A percentile compares a stretch with the other conserved stretches of the same genome.
Conservation (phyloP, 2,797 vertebrate species). For the Rhabdomys pumilio region DNA sequence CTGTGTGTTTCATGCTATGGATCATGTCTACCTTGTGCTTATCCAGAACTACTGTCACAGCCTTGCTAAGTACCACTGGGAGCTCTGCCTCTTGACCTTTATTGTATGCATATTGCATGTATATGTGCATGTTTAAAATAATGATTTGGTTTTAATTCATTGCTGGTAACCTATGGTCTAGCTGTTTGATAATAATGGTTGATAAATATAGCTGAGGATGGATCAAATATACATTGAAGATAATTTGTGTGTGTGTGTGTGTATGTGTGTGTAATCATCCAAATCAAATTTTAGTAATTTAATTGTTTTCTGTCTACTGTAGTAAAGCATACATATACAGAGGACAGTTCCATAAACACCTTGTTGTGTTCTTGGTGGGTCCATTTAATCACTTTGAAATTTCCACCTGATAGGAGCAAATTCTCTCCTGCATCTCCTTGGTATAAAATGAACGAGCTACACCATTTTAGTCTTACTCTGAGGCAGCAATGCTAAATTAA, state of each 20-base stretch:
- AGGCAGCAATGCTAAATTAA: slow-evolving; percentile 23
- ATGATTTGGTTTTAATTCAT: slow-evolving; percentile 45
- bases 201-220: slow-evolving; percentile 83
- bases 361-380: not conserved
- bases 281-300: slow-evolving; percentile 67
- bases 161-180: slow-evolving; percentile 67
- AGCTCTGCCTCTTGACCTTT: not conserved
- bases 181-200: slow-evolving; percentile 70
- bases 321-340: not conserved
- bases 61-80: not conserved
- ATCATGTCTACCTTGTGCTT: not conserved
- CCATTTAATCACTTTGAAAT: not conserved
- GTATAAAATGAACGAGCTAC: not conserved
- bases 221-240: slow-evolving; percentile 87
- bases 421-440: not conserved
- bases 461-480: slow-evolving; percentile 40
- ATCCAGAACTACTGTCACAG: not conserved
- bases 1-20: not conserved
- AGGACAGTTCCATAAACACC: not conserved
- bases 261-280: slow-evolving; percentile 70
- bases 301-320: slow-evolving; percentile 64
- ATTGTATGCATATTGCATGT: not conserved
- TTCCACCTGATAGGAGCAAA: not conserved
- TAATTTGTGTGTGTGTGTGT: not conserved
- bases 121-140: not conserved